A percentile compares a stretch with the other conserved stretches of the same genome.
These are phyloP conservation scores for Bujurquina vittata DNA, from an alignment of 2,113 vertebrate species.

Conservation along the genomic window DNA sequence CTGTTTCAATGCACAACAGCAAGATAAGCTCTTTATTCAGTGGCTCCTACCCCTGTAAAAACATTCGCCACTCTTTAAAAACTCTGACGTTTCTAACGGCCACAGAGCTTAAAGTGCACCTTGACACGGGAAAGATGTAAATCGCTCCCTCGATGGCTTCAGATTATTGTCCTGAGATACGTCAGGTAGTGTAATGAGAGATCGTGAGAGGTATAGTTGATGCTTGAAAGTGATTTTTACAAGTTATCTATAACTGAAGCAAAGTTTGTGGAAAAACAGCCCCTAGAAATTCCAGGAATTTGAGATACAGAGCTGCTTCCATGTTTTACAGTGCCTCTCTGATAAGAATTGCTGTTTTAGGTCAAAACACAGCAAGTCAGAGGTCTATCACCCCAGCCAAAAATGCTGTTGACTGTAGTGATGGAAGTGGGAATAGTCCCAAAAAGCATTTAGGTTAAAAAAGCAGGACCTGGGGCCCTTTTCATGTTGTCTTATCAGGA, in stretches of 20 bases:
- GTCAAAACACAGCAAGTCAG: slow-evolving; percentile 33
- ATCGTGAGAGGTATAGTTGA: not conserved
- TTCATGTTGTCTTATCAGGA: slow-evolving; percentile 69
- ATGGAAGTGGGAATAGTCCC: slow-evolving; percentile 22
- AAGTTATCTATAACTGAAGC: slow-evolving; percentile 16
- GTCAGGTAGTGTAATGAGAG: not conserved
- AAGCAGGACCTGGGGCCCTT: slow-evolving; percentile 43
- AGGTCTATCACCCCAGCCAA: not conserved
- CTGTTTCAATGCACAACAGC: slow-evolving; percentile 1
- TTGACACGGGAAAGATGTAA: not conserved
- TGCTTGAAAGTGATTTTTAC: not conserved
- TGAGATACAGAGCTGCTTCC: slow-evolving; percentile 5
- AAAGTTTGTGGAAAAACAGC: slow-evolving; percentile 31
- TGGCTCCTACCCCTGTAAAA: slow-evolving; percentile 5
- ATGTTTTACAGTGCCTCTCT: not conserved
- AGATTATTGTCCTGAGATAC: not conserved
- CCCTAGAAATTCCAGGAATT: slow-evolving; percentile 49
- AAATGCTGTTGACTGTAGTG: slow-evolving; percentile 21
- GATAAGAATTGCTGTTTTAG: slow-evolving; percentile 14
- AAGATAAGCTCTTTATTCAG: slow-evolving; percentile 21
- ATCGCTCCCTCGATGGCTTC: not conserved
- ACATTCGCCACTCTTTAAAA: slow-evolving; percentile 25
- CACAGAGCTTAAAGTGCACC: not conserved
- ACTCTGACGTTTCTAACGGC: slow-evolving; percentile 6
- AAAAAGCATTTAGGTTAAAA: slow-evolving; percentile 37